These are phyloP conservation scores for Rotaria magnacalcarata DNA, from an alignment of 2,888 invertebrate species.

Conservation along the genomic window DNA sequence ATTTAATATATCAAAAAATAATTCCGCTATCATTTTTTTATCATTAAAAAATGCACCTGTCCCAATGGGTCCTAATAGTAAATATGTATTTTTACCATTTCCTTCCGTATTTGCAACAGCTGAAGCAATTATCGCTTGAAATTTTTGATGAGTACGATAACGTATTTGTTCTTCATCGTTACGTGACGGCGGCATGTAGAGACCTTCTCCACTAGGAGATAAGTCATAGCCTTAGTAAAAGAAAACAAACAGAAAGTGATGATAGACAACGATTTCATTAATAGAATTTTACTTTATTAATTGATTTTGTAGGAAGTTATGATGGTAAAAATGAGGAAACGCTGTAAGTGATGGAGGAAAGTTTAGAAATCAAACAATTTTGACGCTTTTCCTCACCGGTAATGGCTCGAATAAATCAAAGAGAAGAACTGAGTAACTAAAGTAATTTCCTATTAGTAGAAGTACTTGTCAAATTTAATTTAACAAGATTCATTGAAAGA, in stretches of 20 bases:
- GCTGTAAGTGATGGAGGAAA: too few species aligned
- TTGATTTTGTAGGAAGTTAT: too few species aligned
- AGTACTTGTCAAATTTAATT: too few species aligned
- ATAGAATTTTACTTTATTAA: too few species aligned
- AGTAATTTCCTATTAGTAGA: too few species aligned
- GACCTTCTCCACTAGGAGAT: neutral
- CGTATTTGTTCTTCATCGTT: neutral
- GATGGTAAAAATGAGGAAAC: too few species aligned
- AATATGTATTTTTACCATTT: neutral
- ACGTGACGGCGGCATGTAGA: neutral
- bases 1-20: neutral
- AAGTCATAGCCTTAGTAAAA: neutral
- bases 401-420: too few species aligned
- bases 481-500: too few species aligned
- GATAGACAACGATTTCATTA: too few species aligned
- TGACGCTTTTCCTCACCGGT: too few species aligned
- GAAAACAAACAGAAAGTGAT: neutral
- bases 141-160: neutral
- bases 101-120: constrained; percentile 19
- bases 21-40: neutral
- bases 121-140: neutral
- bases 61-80: constrained; percentile 23
- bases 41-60: neutral
- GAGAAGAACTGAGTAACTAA: too few species aligned
- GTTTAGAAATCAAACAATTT: too few species aligned